These are phyloP conservation scores for Caracal caracal DNA, from an alignment of 2,113 vertebrate genomes.

Conservation along the genomic window DNA sequence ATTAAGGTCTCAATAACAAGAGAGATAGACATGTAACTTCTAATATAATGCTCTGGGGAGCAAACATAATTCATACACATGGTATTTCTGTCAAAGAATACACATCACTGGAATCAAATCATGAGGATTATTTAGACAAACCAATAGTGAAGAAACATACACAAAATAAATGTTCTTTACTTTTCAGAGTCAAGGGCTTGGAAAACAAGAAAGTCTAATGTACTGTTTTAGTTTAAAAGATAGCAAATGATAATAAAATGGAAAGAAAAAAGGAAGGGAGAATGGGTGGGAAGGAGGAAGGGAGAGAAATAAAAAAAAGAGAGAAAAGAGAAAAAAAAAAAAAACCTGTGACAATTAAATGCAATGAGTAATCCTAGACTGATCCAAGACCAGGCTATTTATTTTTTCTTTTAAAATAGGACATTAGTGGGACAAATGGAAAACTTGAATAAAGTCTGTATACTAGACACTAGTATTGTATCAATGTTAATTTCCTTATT, in stretches of 20 bases:
- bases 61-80: neutral
- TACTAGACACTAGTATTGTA: neutral
- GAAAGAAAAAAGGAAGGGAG: neutral
- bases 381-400: neutral
- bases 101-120: neutral
- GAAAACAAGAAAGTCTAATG: neutral
- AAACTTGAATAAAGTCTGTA: neutral
- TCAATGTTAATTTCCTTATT: neutral
- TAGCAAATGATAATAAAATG: neutral
- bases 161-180: neutral
- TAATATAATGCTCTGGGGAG: neutral
- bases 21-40: neutral
- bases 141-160: neutral
- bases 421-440: neutral
- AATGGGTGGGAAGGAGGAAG: rapidly evolving
- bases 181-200: neutral
- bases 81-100: neutral
- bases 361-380: neutral
- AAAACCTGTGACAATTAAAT: neutral
- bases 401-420: neutral
- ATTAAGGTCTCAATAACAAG: neutral
- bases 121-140: neutral
- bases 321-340: rapidly evolving
- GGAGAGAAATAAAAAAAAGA: neutral
- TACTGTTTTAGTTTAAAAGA: neutral